These are phyloP conservation scores for Ornithorhynchus anatinus DNA, from an alignment of 2,113 vertebrate species.

Conservation along the genomic window DNA sequence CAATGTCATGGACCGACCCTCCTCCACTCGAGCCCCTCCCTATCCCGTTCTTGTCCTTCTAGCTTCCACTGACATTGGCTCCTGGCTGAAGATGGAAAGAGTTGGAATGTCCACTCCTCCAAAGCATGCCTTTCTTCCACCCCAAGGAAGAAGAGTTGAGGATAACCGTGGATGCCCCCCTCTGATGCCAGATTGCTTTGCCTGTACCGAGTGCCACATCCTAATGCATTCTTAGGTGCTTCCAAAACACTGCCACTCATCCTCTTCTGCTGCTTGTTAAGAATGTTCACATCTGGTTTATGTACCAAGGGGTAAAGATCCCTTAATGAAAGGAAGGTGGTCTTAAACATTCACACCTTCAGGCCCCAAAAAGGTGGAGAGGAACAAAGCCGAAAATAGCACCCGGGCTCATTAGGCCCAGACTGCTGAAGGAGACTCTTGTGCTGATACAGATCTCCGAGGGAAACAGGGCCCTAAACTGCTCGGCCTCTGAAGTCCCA, in stretches of 20 bases:
- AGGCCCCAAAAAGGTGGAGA: neutral
- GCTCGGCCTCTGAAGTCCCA: too few species aligned
- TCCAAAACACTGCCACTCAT: too few species aligned
- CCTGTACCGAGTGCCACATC: conserved; percentile 84
- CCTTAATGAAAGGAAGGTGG: neutral
- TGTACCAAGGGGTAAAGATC: neutral
- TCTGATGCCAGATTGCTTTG: conserved; percentile 83
- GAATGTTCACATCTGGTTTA: neutral
- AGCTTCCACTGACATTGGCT: too few species aligned
- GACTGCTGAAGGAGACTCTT: neutral
- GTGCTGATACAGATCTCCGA: neutral
- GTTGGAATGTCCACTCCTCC: too few species aligned
- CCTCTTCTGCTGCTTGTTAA: neutral
- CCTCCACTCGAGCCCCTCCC: too few species aligned
- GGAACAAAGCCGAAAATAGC: neutral
- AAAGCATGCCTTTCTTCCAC: too few species aligned
- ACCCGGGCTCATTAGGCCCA: neutral
- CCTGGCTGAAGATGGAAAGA: too few species aligned
- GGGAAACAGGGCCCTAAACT: neutral
- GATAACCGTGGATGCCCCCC: conserved; percentile 84
- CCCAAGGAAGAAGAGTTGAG: too few species aligned
- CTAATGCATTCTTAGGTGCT: too few species aligned
- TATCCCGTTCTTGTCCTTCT: too few species aligned
- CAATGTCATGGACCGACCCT: too few species aligned
- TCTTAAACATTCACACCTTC: neutral